Evolutionary conservation across 1,140 invertebrate genomes (phyloP).

Genomic region (Dreissena polymorpha): DNA sequence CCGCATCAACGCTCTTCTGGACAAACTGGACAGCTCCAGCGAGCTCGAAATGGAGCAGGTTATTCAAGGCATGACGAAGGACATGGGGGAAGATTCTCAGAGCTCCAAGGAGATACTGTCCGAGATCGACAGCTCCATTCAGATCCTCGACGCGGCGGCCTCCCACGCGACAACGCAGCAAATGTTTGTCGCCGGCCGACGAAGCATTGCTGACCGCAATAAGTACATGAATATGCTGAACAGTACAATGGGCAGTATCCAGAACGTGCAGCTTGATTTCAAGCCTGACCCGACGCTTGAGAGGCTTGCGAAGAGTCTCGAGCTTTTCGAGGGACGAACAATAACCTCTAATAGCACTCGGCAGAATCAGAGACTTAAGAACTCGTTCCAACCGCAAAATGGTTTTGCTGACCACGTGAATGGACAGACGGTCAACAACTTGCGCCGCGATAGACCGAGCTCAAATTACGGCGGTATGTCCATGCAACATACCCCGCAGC

Average conservation of each 20-base stretch:
- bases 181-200: slow-evolving; percentile 46
- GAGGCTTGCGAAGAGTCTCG: slow-evolving; percentile 39
- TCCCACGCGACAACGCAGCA: slow-evolving; percentile 45
- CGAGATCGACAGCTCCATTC: slow-evolving; percentile 39
- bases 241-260: slow-evolving; percentile 43
- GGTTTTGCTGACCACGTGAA: slow-evolving; percentile 26
- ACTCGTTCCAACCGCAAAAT: slow-evolving; percentile 26
- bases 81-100: slow-evolving; percentile 41
- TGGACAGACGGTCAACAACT: neutral
- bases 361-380: slow-evolving; percentile 35
- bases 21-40: slow-evolving; percentile 41
- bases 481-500: slow-evolving; percentile 13
- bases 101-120: slow-evolving; percentile 41
- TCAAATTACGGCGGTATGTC: slow-evolving; percentile 9
- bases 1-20: slow-evolving; percentile 31
- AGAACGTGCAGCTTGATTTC: slow-evolving; percentile 46
- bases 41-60: slow-evolving; percentile 48
- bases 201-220: slow-evolving; percentile 33
- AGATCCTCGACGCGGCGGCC: slow-evolving; percentile 44
- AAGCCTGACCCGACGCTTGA: slow-evolving; percentile 50
- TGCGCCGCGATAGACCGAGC: neutral
- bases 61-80: slow-evolving; percentile 41
- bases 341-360: slow-evolving; percentile 32
- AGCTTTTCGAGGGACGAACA: slow-evolving; percentile 38
- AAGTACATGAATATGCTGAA: slow-evolving; percentile 46